A percentile compares a stretch with the other conserved stretches of the same genome.
These are phyloP conservation scores for Bambusicola thoracicus DNA, from an alignment of 2,113 vertebrate species.

Conservation along the genomic window DNA sequence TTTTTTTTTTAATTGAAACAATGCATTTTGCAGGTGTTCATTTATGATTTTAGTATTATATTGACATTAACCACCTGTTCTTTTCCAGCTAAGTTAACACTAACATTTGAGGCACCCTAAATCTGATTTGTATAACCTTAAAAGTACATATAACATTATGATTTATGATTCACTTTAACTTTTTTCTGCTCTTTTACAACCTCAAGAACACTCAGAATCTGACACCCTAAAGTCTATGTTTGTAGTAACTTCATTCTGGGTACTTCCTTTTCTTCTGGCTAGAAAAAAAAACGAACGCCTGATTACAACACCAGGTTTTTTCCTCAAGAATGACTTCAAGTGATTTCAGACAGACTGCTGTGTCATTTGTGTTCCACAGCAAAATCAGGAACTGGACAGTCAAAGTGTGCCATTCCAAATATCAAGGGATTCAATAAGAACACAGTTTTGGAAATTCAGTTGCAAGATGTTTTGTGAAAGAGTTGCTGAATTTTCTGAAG, in stretches of 20 bases:
- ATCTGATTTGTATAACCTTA: neutral
- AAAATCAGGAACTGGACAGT: neutral
- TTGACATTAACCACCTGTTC: neutral
- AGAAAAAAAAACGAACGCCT: neutral
- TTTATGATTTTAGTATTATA: neutral
- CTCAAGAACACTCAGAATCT: neutral
- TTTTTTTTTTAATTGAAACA: neutral
- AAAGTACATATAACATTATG: neutral
- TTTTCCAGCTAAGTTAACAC: neutral
- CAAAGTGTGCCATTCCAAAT: neutral
- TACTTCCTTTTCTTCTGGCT: neutral
- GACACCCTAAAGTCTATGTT: neutral
- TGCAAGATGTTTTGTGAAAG: neutral
- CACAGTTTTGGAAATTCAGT: neutral
- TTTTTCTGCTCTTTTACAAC: neutral
- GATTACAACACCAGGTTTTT: neutral
- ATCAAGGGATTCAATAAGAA: neutral
- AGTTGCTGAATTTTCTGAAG: neutral
- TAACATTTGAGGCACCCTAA: neutral
- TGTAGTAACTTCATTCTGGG: neutral
- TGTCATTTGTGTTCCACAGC: neutral
- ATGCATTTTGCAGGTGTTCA: neutral
- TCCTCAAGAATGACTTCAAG: neutral
- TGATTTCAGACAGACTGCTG: neutral
- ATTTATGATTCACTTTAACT: neutral